phyloP scores from a whole-genome alignment of 2,113 vertebrate genomes.

The Myrmecophaga tridactyla region DNA sequence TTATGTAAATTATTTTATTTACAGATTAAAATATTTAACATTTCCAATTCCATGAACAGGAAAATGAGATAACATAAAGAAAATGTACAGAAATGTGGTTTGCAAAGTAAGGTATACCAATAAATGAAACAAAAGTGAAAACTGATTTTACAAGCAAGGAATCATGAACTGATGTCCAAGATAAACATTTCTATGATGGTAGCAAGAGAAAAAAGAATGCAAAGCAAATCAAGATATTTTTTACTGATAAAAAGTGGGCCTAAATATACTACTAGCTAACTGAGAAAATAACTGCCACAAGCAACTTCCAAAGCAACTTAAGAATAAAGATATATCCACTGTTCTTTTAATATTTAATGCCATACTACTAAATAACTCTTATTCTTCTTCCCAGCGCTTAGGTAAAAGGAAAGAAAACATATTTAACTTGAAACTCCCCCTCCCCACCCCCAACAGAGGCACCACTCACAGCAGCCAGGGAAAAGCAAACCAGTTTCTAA shows the following conservation, averaged over 20 bases:
- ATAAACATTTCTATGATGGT: background rate
- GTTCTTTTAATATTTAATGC: background rate
- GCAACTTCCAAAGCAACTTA: background rate
- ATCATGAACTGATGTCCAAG: background rate
- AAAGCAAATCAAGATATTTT: background rate
- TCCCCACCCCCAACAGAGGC: background rate
- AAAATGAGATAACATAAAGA: background rate
- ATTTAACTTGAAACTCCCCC: background rate
- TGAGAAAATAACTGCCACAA: conserved; percentile 18
- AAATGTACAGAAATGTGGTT: conserved; percentile 30
- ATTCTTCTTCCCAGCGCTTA: background rate
- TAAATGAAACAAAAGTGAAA: background rate
- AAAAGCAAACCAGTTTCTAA: background rate
- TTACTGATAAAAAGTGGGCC: background rate
- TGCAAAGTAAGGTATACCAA: background rate
- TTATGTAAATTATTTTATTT: conserved; percentile 6
- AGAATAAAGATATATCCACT: background rate
- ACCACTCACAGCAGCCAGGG: background rate
- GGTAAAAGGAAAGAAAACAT: background rate
- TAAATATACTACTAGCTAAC: background rate
- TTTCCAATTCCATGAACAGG: background rate
- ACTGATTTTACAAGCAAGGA: background rate
- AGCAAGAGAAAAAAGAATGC: background rate
- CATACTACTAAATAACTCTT: background rate
- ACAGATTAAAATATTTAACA: conserved; percentile 34